phyloP scores from a whole-genome alignment of 2,113 vertebrate genomes.

The Smithornis capensis region DNA sequence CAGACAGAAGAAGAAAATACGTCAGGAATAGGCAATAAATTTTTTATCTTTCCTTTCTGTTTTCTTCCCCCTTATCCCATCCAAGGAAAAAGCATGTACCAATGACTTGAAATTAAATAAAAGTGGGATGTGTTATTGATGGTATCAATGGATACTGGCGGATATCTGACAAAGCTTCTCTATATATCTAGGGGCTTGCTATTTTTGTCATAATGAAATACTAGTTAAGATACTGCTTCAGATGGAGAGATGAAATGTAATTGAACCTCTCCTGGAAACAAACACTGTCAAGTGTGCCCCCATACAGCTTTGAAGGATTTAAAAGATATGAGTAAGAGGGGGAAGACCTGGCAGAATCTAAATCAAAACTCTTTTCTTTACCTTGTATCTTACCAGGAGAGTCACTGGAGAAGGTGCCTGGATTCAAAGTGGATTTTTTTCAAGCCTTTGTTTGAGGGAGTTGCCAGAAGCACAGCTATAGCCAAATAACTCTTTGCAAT shows the following conservation, averaged over 20 bases:
- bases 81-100: not conserved
- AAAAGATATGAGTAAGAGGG: not conserved
- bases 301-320: not conserved
- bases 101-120: not conserved
- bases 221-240: not conserved
- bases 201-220: not conserved
- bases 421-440: not conserved
- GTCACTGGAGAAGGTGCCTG: not conserved
- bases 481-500: not conserved
- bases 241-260: not conserved
- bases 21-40: not conserved
- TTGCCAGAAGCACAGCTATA: not conserved
- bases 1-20: not conserved
- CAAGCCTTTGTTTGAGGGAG: not conserved
- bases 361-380: not conserved
- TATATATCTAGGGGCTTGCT: not conserved
- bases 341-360: not conserved
- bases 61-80: not conserved
- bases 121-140: not conserved
- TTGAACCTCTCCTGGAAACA: not conserved
- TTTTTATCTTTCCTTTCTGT: not conserved
- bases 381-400: not conserved
- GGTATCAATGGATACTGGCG: not conserved
- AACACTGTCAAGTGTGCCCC: not conserved
- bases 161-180: not conserved